These are phyloP conservation scores for Myotis vivesi DNA, from an alignment of 2,797 vertebrate species.

Conservation along the genomic window DNA sequence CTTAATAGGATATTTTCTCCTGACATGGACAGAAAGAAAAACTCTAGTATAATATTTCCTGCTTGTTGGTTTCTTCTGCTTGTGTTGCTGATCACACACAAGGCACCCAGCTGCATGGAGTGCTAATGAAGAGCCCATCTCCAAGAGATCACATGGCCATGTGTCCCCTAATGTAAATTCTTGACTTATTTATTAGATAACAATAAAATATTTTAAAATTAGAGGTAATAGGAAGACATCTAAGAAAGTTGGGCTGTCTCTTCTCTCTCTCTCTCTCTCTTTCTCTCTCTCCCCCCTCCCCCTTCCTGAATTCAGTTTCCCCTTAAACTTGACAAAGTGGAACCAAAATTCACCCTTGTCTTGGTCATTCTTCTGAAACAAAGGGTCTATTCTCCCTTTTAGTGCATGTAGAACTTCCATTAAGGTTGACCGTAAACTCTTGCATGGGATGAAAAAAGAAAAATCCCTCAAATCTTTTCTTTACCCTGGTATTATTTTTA, in stretches of 20 bases:
- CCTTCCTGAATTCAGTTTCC: constrained; percentile 58
- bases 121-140: constrained; percentile 66
- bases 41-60: constrained; percentile 42
- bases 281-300: neutral
- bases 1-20: constrained; percentile 72
- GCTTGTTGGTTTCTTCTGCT: constrained; percentile 67
- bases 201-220: constrained; percentile 62
- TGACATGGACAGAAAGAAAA: constrained; percentile 69
- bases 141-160: constrained; percentile 6
- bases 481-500: constrained; percentile 68
- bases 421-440: constrained; percentile 40
- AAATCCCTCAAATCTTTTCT: constrained; percentile 69
- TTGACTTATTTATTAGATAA: constrained; percentile 59
- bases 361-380: constrained; percentile 59
- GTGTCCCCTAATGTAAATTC: constrained; percentile 66
- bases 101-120: constrained; percentile 62
- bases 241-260: constrained; percentile 1
- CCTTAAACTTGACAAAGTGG: constrained; percentile 76
- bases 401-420: constrained; percentile 22
- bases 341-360: constrained; percentile 68
- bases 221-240: neutral
- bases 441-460: constrained; percentile 63
- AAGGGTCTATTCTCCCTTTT: constrained; percentile 65
- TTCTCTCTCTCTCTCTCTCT: neutral
- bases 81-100: constrained; percentile 58